Conservation (phyloP, 2,113 vertebrate genomes). For the Platycercus adscitus region DNA sequence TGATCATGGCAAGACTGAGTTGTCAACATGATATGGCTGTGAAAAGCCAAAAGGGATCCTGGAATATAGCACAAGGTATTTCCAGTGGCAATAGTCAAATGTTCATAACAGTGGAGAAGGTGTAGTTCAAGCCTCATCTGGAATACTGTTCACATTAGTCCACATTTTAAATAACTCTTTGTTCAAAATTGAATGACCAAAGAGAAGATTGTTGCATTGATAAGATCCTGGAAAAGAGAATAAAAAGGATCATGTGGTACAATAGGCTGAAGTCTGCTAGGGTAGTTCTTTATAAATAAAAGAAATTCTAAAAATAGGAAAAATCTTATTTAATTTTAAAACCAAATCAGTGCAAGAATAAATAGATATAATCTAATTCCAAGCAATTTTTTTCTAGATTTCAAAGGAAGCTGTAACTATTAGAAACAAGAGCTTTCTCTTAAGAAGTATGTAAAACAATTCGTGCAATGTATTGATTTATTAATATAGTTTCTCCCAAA, state of each 20-base stretch:
- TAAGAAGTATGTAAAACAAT: not conserved
- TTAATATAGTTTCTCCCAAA: not conserved
- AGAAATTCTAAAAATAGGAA: not conserved
- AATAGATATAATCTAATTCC: not conserved
- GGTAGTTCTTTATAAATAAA: not conserved
- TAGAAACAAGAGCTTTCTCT: not conserved
- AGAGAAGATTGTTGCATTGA: not conserved
- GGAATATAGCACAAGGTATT: not conserved
- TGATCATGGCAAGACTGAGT: not conserved
- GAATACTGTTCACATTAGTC: conserved; percentile 18
- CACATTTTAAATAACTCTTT: conserved; percentile 24
- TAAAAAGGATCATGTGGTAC: not conserved
- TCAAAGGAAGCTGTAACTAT: not conserved
- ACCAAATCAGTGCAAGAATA: not conserved
- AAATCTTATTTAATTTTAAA: not conserved
- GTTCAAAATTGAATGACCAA: not conserved
- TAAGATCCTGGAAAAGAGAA: not conserved
- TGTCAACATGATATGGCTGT: not conserved
- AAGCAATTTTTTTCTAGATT: not conserved
- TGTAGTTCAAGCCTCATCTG: not conserved
- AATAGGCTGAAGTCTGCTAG: not conserved
- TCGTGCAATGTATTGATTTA: not conserved
- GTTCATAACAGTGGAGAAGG: not conserved
- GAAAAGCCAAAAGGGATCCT: conserved; percentile 8
- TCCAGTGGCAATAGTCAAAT: conserved; percentile 25